phyloP scores from a whole-genome alignment of 1,140 invertebrate species.

The Eumaeus atala region DNA sequence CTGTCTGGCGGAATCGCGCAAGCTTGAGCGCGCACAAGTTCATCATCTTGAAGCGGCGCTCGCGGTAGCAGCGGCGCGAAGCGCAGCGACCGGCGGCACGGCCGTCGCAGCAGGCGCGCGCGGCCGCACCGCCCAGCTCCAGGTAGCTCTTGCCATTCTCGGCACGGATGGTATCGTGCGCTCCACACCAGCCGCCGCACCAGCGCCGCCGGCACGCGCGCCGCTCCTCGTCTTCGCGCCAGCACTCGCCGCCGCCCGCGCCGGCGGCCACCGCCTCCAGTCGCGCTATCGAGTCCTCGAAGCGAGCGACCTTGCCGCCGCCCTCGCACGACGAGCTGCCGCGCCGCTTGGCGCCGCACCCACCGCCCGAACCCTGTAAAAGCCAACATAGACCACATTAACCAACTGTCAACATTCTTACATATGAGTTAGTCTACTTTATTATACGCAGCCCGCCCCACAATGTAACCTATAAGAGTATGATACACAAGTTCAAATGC shows the following conservation, averaged over 20 bases:
- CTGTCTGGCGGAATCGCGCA: constrained; percentile 88
- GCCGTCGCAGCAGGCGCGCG: constrained; percentile 83
- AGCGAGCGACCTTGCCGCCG: constrained; percentile 69
- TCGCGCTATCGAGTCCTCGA: constrained; percentile 71
- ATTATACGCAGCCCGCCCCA: no score
- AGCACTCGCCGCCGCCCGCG: constrained; percentile 66
- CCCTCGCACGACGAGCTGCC: constrained; percentile 60
- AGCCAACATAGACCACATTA: constrained; percentile 16
- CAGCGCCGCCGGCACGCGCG: constrained; percentile 62
- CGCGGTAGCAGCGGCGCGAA: constrained; percentile 85
- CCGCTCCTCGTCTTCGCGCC: constrained; percentile 64
- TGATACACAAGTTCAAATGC: no score
- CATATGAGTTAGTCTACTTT: no score
- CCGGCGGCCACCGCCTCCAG: constrained; percentile 71
- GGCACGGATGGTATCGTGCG: constrained; percentile 88
- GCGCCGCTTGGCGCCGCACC: constrained; percentile 69
- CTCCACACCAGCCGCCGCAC: constrained; percentile 72
- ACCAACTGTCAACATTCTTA: no score
- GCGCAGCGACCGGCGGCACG: constrained; percentile 84
- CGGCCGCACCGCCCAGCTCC: constrained; percentile 84
- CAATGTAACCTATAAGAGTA: no score
- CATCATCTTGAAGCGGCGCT: constrained; percentile 89
- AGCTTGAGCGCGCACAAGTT: constrained; percentile 95
- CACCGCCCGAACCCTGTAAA: constrained; percentile 70
- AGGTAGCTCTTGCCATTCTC: constrained; percentile 93